Evolutionary conservation across 2,888 invertebrate genomes (phyloP), one percentile per base, ranked within the genome.

Genomic region (Aquatica leii): DNA sequence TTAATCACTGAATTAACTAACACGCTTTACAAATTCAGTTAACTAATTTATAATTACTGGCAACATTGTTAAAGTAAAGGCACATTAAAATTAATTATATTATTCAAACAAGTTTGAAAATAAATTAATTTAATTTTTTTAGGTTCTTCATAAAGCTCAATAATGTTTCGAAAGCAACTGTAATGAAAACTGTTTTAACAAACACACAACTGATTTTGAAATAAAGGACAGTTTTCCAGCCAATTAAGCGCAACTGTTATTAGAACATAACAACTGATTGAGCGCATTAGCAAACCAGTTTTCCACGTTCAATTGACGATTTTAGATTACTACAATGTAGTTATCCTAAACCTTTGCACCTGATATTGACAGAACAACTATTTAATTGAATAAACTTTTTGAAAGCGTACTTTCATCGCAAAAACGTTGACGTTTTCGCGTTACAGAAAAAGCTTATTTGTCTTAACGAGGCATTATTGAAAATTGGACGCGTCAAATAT

Each of bases 221-320:
- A 46, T 46, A 46, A 46, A 46, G 46, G 17, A n/a, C 20, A 46
- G 18, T 46, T 46, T 50, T 34, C 50, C 50, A 34, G 9, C 34
- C 50, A 15, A 50, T 50, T 50, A 24, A 31, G 24, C 12, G 12
- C 50, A 14, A 60, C 20, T 53, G 24, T 54, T 43, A 59, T 53
- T 57, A 21, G 40, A 52, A 52, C 52, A 52, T 46, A 31, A 37
- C 34, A 51, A 53, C 49, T 53, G 41, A 59, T 53, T 59, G 59
- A 41, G 41, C 59, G 12, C 59, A 52, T 59, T 59, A 59, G 51
- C 51, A 52, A 52, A 59, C 43, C 43, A 21, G 34, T 43, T 12
- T 50, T 17, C 40, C 20, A 50, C 50, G 58, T 58, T 24, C 59
- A 52, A 52, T 59, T 59, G 59, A 59, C 59, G 51, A 59, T 59